Evolutionary conservation across 1,140 invertebrate species (phyloP), one percentile per base, ranked within the genome.

Genomic region (Trachymyrmex cornetzi): DNA sequence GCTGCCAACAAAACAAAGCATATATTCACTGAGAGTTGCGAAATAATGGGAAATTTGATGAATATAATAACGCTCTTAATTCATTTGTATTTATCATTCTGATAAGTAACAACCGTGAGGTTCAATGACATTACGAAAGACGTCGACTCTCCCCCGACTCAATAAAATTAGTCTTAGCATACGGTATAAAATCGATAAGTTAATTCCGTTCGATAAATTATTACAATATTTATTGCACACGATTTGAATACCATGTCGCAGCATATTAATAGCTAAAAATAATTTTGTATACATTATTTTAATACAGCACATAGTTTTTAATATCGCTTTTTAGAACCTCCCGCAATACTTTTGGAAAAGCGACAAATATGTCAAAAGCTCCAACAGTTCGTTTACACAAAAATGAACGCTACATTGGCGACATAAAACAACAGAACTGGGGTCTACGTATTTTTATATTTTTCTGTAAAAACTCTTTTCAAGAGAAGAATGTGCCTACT

Each of bases 1-100:
- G 38, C 7, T 77, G 74, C 34, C 77, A 69, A 55, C 27, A 19
- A 24, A 24, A 38, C 48, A 38, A 11, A 77, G 34, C 11, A n/a
- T 44, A 77, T 9, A 63, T 30, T 19, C 16, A 77, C 11, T 24
- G 38, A 44, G 55, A 48, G 3, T 44, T 64, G 24, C 24, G 57
- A 77, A 77, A 48, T 77, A 38, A 38, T 7, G 38, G 38, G 24
- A 77, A 77, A 59, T 77, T 38, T 30, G 38, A 64, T 53, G 77
- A 27, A n/a, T 53, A 53, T 53, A 30, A 53, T 53, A 30, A 67
- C 14, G 48, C 63, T 22, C 1, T 34, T 38, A 38, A 0, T 38
- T 22, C 6, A 34, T 34, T 53, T 67, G 14, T 67, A 24, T 80
- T 67, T 53, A 50, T 80, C 14, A 16, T 53, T 24, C 3, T 5